These are phyloP conservation scores for Labeo rohita DNA, from an alignment of 2,113 vertebrate species.

Conservation along the genomic window DNA sequence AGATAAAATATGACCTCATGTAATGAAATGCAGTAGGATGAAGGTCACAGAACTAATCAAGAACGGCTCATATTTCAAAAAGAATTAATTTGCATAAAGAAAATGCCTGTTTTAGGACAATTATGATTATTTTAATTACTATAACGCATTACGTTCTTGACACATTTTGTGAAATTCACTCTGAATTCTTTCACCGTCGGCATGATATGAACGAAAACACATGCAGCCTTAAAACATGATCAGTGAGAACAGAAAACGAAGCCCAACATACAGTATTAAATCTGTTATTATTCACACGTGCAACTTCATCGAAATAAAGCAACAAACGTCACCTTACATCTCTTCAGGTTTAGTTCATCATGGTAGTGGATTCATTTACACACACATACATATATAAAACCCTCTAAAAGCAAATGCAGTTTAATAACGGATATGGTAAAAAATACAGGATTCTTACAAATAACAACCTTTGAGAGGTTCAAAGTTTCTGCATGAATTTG, in stretches of 20 bases:
- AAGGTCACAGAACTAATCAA: not conserved
- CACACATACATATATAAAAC: constrained; percentile 31
- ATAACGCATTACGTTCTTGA: not conserved
- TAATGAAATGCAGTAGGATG: not conserved
- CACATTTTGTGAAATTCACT: not conserved
- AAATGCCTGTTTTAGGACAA: not conserved
- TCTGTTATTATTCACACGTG: constrained; percentile 50
- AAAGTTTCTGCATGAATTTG: not conserved
- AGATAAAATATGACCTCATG: not conserved
- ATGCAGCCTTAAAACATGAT: constrained; percentile 52
- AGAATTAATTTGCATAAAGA: not conserved
- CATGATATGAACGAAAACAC: constrained; percentile 33
- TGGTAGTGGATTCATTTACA: constrained; percentile 47
- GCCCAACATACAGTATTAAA: constrained; percentile 46
- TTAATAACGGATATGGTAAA: constrained; percentile 60
- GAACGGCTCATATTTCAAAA: not conserved
- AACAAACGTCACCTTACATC: constrained; percentile 7
- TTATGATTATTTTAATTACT: not conserved
- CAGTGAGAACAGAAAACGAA: not conserved
- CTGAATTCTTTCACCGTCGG: not conserved
- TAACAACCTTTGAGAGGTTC: constrained; percentile 43
- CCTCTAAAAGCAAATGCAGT: constrained; percentile 46
- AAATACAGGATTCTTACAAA: constrained; percentile 67
- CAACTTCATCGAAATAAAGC: constrained; percentile 30
- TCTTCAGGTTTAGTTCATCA: constrained; percentile 32